Evolutionary conservation across 2,113 vertebrate species (phyloP).

Genomic region (Perca flavescens): DNA sequence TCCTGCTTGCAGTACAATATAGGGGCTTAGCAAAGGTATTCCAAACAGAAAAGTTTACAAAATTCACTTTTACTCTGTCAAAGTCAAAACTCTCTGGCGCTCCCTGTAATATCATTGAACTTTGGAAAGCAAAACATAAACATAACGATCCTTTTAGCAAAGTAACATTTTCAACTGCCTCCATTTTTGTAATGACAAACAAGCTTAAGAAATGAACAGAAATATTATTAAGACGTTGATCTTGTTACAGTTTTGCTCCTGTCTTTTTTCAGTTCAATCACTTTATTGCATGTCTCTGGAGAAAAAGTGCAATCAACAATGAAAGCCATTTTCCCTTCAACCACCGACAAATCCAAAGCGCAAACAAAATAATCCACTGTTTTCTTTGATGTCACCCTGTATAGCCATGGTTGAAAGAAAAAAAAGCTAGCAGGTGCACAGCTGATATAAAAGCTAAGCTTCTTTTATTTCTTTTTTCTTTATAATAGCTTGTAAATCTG

Average conservation of each 20-base stretch:
- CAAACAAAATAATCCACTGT: slow-evolving; percentile 84
- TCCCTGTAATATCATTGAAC: slow-evolving; percentile 38
- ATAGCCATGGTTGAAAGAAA: slow-evolving; percentile 77
- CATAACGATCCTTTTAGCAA: slow-evolving; percentile 43
- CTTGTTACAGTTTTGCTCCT: slow-evolving; percentile 59
- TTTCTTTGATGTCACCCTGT: slow-evolving; percentile 76
- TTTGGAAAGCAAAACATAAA: slow-evolving; percentile 47
- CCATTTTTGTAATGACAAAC: slow-evolving; percentile 40
- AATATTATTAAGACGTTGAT: slow-evolving; percentile 43
- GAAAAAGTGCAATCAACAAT: slow-evolving; percentile 92
- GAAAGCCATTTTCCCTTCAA: slow-evolving; percentile 88
- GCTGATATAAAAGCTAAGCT: slow-evolving; percentile 89
- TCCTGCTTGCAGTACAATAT: slow-evolving; percentile 44
- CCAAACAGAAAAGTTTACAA: slow-evolving; percentile 38
- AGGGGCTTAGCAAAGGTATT: slow-evolving; percentile 42
- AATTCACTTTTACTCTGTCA: slow-evolving; percentile 41
- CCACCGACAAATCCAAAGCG: slow-evolving; percentile 87
- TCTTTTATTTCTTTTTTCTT: slow-evolving; percentile 36
- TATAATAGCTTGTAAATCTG: slow-evolving; percentile 83
- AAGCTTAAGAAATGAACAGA: slow-evolving; percentile 47
- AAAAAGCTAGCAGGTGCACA: slow-evolving; percentile 85
- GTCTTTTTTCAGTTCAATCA: slow-evolving; percentile 43
- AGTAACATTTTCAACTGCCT: slow-evolving; percentile 43
- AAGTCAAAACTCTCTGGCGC: slow-evolving; percentile 42
- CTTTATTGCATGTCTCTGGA: slow-evolving; percentile 93